phyloP scores from a whole-genome alignment of 1,140 invertebrate genomes.

The Leptopilina clavipes region DNA sequence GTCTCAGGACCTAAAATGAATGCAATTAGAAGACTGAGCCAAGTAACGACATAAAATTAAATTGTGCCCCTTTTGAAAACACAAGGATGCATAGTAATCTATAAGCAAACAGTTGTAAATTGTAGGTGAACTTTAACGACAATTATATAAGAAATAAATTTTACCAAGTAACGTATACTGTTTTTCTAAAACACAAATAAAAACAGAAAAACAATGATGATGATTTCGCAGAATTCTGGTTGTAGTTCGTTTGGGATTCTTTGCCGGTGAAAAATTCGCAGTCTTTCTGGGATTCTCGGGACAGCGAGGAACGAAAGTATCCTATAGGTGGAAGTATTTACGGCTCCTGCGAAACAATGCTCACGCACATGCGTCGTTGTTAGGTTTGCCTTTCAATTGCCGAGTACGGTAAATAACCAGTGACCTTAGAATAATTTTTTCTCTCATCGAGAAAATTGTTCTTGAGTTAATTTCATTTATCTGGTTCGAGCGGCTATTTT shows the following conservation, averaged over 20 bases:
- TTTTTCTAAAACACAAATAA: background rate
- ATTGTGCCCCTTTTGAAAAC: too few relatives aligned
- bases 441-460: background rate
- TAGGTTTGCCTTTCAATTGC: conserved; percentile 10
- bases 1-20: too few relatives aligned
- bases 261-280: background rate
- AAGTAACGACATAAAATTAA: too few relatives aligned
- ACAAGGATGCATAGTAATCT: too few relatives aligned
- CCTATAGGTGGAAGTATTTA: conserved; percentile 32
- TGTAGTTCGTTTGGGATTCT: conserved; percentile 5
- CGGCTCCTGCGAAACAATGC: conserved; percentile 14
- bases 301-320: conserved; percentile 3
- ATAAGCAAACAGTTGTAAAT: too few relatives aligned
- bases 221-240: conserved; percentile 12
- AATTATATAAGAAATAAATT: background rate
- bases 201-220: background rate
- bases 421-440: conserved; percentile 3
- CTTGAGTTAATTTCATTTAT: conserved; percentile 16
- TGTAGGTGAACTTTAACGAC: too few relatives aligned
- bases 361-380: conserved; percentile 30
- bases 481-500: background rate
- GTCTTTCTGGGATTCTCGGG: conserved; percentile 24
- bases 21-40: too few relatives aligned
- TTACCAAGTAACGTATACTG: background rate
- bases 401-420: conserved; percentile 8